Percentiles rank a stretch among this genome's conserved stretches.
phyloP scores from a whole-genome alignment of 1,140 invertebrate genomes.

The Drepana arcuata region DNA sequence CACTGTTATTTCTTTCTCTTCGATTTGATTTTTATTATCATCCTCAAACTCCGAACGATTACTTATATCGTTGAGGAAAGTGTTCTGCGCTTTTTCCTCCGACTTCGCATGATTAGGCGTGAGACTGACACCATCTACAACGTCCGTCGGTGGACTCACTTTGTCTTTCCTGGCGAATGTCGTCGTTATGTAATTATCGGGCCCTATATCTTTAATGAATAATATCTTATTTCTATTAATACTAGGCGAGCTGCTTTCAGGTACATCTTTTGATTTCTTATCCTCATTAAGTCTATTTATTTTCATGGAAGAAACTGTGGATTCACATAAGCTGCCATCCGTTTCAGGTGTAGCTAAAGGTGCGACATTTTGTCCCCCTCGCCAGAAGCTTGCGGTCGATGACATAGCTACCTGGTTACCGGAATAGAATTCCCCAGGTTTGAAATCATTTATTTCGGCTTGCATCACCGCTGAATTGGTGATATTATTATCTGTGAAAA shows the following conservation, averaged over 20 bases:
- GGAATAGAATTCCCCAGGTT: constrained; percentile 66
- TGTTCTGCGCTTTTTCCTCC: constrained; percentile 62
- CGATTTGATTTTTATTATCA: constrained; percentile 68
- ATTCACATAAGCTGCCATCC: constrained; percentile 73
- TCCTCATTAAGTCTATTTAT: constrained; percentile 58
- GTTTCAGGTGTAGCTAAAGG: constrained; percentile 76
- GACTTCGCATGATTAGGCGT: constrained; percentile 62
- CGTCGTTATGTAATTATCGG: constrained; percentile 79
- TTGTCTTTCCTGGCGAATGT: constrained; percentile 73
- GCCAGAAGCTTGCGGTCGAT: constrained; percentile 52
- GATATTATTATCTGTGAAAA: constrained; percentile 65
- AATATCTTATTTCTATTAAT: constrained; percentile 71
- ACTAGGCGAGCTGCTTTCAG: constrained; percentile 57
- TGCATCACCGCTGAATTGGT: constrained; percentile 49
- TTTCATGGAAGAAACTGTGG: constrained; percentile 61
- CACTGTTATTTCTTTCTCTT: constrained; percentile 68
- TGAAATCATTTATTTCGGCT: constrained; percentile 58
- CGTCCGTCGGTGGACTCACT: constrained; percentile 20
- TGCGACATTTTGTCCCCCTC: constrained; percentile 56
- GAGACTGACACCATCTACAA: constrained; percentile 38
- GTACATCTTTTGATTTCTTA: constrained; percentile 56
- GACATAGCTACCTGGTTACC: constrained; percentile 45
- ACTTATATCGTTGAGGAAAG: constrained; percentile 65
- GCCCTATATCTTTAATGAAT: constrained; percentile 76
- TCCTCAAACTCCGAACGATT: constrained; percentile 67